Evolutionary conservation across 2,797 vertebrate genomes (phyloP).

Genomic region (Lithobates sylvaticus): DNA sequence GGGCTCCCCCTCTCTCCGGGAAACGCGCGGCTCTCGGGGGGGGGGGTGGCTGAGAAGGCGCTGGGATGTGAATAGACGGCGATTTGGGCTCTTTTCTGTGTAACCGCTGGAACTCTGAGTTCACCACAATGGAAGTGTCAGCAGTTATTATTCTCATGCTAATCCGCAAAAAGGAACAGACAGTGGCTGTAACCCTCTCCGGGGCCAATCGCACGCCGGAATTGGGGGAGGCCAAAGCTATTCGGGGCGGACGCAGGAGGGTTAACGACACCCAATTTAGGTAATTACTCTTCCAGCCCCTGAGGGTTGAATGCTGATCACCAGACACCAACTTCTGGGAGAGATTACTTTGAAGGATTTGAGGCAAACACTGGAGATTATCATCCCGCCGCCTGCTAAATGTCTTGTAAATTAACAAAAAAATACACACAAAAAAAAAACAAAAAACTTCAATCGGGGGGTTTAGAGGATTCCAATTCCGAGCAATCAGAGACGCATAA

Average conservation of each 20-base stretch:
- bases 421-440: too few species aligned
- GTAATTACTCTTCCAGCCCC: neutral
- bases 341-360: neutral
- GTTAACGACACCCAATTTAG: constrained; percentile 31
- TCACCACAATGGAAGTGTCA: constrained; percentile 94
- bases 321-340: neutral
- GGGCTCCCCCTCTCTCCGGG: neutral
- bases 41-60: constrained; percentile 5
- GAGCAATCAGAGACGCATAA: too few species aligned
- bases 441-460: too few species aligned
- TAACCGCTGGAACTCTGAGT: constrained; percentile 93
- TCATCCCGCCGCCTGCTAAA: too few species aligned
- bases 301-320: neutral
- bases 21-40: constrained; percentile 3
- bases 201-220: neutral
- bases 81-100: constrained; percentile 86
- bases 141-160: constrained; percentile 98
- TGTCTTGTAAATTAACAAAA: too few species aligned
- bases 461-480: too few species aligned
- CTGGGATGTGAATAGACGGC: constrained; percentile 83
- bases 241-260: neutral
- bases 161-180: constrained; percentile 81
- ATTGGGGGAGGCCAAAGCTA: neutral
- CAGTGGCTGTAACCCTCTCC: constrained; percentile 80
- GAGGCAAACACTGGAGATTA: neutral